Evolutionary conservation across 2,797 vertebrate genomes (phyloP).

Genomic region (Falco novaeseelandiae): DNA sequence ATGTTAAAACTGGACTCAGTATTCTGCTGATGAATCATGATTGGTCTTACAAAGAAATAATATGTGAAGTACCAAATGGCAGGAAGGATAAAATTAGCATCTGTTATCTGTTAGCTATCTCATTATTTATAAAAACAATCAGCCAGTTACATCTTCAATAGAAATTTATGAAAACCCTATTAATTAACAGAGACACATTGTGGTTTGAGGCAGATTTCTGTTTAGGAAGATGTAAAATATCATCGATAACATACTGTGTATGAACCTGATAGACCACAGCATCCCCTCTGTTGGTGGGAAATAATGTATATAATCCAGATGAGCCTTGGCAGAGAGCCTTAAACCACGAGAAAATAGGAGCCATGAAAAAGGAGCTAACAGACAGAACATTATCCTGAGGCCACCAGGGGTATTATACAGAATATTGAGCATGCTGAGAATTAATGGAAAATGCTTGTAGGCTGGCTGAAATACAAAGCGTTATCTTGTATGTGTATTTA

Average conservation of each 20-base stretch:
- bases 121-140: constrained; percentile 25
- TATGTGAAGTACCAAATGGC: background rate
- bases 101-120: constrained; percentile 28
- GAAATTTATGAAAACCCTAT: background rate
- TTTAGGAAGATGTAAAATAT: background rate
- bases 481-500: background rate
- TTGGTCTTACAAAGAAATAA: background rate
- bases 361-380: background rate
- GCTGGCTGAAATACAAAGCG: background rate
- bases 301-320: background rate
- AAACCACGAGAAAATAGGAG: background rate
- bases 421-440: background rate
- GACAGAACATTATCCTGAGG: background rate
- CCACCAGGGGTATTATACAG: background rate
- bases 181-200: background rate
- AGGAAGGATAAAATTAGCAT: background rate
- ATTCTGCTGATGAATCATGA: background rate
- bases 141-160: background rate
- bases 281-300: background rate
- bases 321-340: background rate
- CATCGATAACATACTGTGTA: background rate
- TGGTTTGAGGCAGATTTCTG: background rate
- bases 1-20: background rate
- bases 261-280: background rate
- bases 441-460: background rate